Percentiles rank a stretch among this genome's conserved stretches.
phyloP scores from a whole-genome alignment of 92 coral and sea anemone genomes.

The Umimayanthus chanpuru region DNA sequence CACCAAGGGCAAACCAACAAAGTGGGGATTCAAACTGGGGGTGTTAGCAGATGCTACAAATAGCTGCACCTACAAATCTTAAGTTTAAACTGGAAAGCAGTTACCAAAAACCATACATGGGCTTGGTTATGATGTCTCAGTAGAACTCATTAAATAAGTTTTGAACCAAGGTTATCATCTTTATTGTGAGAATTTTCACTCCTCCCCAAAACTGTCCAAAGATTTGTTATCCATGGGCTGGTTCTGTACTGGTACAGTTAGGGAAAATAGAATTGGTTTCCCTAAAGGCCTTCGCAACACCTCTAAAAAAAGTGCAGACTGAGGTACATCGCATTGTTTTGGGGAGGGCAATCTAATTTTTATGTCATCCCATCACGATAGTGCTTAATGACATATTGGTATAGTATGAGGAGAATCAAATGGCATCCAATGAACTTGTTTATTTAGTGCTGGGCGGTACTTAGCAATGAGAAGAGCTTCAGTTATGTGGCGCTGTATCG shows the following conservation, averaged over 20 bases:
- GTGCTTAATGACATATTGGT: too few species aligned
- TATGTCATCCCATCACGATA: too few species aligned
- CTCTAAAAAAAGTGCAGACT: too few species aligned
- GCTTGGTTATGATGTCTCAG: constrained; percentile 39
- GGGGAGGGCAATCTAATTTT: too few species aligned
- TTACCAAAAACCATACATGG: constrained; percentile 26
- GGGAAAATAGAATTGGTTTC: constrained; percentile 28
- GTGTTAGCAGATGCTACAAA: constrained; percentile 26
- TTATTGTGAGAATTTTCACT: constrained; percentile 64
- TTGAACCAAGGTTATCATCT: constrained; percentile 52
- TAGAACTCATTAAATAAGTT: constrained; percentile 39
- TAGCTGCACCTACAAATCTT: constrained; percentile 30
- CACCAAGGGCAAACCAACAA: constrained; percentile 16
- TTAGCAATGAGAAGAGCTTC: too few species aligned
- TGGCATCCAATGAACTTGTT: too few species aligned
- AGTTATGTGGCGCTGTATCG: too few species aligned
- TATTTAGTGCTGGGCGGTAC: too few species aligned
- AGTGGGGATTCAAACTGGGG: constrained; percentile 45
- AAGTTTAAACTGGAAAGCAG: constrained; percentile 36
- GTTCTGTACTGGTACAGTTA: constrained; percentile 32
- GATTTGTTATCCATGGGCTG: constrained; percentile 29
- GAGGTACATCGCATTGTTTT: too few species aligned
- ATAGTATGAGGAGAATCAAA: too few species aligned
- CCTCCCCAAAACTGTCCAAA: constrained; percentile 44
- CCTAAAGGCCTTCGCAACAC: too few species aligned